phyloP scores from a whole-genome alignment of 2,113 vertebrate species.

The Ochotona curzoniae region DNA sequence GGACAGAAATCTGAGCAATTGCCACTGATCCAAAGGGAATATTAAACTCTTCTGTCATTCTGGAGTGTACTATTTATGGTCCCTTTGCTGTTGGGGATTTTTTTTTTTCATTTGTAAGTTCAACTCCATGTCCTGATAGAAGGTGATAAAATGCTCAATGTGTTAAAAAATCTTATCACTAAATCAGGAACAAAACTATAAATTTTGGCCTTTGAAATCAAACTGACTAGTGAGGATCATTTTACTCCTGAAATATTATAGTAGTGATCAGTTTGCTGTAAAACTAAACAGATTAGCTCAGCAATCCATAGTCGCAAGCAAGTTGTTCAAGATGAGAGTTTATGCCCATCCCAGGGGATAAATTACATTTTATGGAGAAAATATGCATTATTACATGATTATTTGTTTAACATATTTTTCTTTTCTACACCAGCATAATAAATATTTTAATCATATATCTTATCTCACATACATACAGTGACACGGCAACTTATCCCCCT shows the following conservation, averaged over 20 bases:
- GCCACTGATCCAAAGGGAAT: conserved; percentile 81
- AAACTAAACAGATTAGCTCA: conserved; percentile 88
- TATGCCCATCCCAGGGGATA: conserved; percentile 87
- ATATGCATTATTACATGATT: conserved; percentile 88
- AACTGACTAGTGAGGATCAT: conserved; percentile 89
- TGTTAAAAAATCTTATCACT: conserved; percentile 88
- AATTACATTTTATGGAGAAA: conserved; percentile 89
- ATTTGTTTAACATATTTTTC: conserved; percentile 89
- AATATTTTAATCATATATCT: conserved; percentile 89
- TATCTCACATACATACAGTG: conserved; percentile 82
- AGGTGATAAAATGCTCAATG: conserved; percentile 88
- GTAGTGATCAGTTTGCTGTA: conserved; percentile 89
- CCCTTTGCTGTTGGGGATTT: conserved; percentile 80
- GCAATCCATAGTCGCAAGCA: conserved; percentile 88
- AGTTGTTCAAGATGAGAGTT: conserved; percentile 88
- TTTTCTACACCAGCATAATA: conserved; percentile 86
- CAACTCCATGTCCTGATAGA: conserved; percentile 85
- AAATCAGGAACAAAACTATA: conserved; percentile 88
- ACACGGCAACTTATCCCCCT: conserved; percentile 83
- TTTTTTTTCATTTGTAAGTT: conserved; percentile 87
- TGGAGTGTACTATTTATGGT: conserved; percentile 83
- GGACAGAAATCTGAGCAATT: conserved; percentile 83
- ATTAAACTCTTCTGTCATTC: conserved; percentile 86
- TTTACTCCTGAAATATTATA: conserved; percentile 90
- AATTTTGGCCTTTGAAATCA: conserved; percentile 88